Conservation (phyloP, 2,888 invertebrate species). For the Ormyrus labotus region DNA sequence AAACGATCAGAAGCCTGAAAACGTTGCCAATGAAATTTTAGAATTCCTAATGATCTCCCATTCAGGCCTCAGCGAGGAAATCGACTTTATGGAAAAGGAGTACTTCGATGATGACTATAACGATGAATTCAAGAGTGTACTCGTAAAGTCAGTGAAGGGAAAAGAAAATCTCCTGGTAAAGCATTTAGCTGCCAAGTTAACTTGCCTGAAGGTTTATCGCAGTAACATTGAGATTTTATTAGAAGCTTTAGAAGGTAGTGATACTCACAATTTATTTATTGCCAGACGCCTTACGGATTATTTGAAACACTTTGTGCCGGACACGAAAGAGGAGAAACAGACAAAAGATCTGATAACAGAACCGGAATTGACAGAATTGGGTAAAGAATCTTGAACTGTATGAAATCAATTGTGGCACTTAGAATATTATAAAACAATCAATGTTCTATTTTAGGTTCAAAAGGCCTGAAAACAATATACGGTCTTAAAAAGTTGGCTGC, state of each 20-base stretch:
- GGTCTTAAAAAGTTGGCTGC: conserved; percentile 33
- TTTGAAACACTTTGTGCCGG: conserved; percentile 49
- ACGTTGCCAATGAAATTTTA: conserved; percentile 24
- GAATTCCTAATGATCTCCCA: conserved; percentile 50
- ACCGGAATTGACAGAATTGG: conserved; percentile 42
- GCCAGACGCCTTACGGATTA: conserved; percentile 50
- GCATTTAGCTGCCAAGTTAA: conserved; percentile 48
- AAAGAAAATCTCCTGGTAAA: conserved; percentile 44
- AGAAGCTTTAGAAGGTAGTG: conserved; percentile 46
- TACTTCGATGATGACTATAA: conserved; percentile 50
- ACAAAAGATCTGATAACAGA: conserved; percentile 52
- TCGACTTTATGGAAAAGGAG: conserved; percentile 40
- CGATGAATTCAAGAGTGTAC: conserved; percentile 43
- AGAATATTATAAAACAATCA: background rate
- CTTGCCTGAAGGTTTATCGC: conserved; percentile 42
- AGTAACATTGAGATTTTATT: conserved; percentile 47
- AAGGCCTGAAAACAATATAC: conserved; percentile 48
- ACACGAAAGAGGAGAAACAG: conserved; percentile 54
- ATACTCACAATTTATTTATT: conserved; percentile 33
- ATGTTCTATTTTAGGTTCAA: conserved; percentile 28
- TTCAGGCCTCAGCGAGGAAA: conserved; percentile 45
- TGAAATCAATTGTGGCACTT: no score
- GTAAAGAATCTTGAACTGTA: conserved; percentile 10
- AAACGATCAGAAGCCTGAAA: conserved; percentile 17
- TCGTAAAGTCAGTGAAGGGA: conserved; percentile 16